These are phyloP conservation scores for Chloroclysta siterata DNA, from an alignment of 2,888 invertebrate species.

Conservation along the genomic window DNA sequence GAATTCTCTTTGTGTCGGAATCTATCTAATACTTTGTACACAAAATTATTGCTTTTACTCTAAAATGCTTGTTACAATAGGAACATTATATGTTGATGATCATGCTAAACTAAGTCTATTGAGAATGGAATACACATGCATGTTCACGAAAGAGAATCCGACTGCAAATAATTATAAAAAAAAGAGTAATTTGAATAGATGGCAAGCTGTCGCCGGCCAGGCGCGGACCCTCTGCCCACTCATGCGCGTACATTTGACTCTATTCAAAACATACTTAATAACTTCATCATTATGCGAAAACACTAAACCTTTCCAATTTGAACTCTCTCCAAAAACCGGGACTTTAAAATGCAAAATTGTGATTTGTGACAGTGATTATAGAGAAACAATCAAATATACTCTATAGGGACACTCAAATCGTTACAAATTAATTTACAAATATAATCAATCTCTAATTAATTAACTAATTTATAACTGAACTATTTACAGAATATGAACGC, in stretches of 20 bases:
- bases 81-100: conserved; percentile 39
- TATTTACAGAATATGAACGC: conserved; percentile 82
- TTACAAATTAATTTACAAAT: conserved; percentile 81
- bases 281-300: conserved; percentile 65
- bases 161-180: conserved; percentile 16
- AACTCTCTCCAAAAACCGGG: conserved; percentile 65
- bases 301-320: conserved; percentile 71
- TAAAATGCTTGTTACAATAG: conserved; percentile 41
- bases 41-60: conserved; percentile 30
- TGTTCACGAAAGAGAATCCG: conserved; percentile 43
- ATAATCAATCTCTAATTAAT: conserved; percentile 78
- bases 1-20: conserved; percentile 43
- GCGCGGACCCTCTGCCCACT: conserved; percentile 62
- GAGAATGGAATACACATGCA: conserved; percentile 26
- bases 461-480: conserved; percentile 69
- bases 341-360: conserved; percentile 75
- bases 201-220: conserved; percentile 49
- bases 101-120: conserved; percentile 24
- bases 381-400: conserved; percentile 73
- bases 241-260: conserved; percentile 65
- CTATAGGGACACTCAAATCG: conserved; percentile 78
- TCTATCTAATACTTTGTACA: conserved; percentile 38
- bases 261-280: conserved; percentile 58
- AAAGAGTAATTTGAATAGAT: conserved; percentile 17
- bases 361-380: conserved; percentile 81